These are phyloP conservation scores for Sceliomorpha sp. DNA, from an alignment of 2,888 invertebrate genomes.

Conservation along the genomic window DNA sequence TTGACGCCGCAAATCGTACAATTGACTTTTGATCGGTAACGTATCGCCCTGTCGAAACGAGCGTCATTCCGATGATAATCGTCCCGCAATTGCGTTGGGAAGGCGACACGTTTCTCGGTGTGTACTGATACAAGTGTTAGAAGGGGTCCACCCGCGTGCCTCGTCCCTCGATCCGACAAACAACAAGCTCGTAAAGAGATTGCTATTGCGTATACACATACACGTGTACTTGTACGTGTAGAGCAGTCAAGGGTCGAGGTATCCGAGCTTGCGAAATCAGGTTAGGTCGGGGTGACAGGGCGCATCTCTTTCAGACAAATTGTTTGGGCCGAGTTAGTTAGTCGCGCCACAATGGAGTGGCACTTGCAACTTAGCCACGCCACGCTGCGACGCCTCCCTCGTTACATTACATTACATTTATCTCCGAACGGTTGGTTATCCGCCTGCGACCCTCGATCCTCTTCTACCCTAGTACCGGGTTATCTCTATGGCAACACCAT, in stretches of 20 bases:
- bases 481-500: conserved; percentile 71
- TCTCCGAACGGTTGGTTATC: conserved; percentile 74
- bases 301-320: conserved; percentile 76
- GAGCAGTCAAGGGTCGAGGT: conserved; percentile 35
- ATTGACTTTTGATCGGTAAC: too few relatives aligned
- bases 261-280: conserved; percentile 52
- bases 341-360: conserved; percentile 77
- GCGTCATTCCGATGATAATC: not conserved
- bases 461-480: conserved; percentile 60
- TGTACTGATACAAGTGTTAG: conserved; percentile 38
- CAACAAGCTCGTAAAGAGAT: conserved; percentile 65
- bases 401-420: conserved; percentile 80
- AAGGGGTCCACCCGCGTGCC: conserved; percentile 36
- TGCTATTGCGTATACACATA: conserved; percentile 60
- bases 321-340: conserved; percentile 79
- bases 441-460: conserved; percentile 59
- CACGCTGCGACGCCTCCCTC: conserved; percentile 73
- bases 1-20: too few relatives aligned
- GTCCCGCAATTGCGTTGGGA: conserved; percentile 12
- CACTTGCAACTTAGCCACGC: conserved; percentile 68
- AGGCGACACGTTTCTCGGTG: conserved; percentile 10
- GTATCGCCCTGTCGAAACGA: too few relatives aligned
- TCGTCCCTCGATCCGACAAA: conserved; percentile 31
- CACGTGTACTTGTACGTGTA: not conserved
- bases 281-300: conserved; percentile 62